A percentile compares a stretch with the other conserved stretches of the same genome.
Evolutionary conservation across 2,888 invertebrate species (phyloP).

Genomic region (Cryptocephalus primarius): DNA sequence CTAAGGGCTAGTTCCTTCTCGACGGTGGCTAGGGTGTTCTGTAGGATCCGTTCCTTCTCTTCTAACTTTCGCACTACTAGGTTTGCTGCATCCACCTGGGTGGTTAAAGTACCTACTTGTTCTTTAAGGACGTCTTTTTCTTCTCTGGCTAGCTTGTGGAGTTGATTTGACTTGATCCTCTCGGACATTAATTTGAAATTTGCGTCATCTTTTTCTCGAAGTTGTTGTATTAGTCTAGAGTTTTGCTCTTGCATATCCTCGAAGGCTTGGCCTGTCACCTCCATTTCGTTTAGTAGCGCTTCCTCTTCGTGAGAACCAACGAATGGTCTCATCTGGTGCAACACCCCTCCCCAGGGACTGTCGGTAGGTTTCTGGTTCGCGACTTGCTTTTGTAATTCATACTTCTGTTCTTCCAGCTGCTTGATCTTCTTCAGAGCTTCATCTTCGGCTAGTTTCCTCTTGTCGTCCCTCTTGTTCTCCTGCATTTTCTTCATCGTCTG

Average conservation of each 20-base stretch:
- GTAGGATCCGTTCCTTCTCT: conserved; percentile 89
- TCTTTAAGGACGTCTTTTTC: conserved; percentile 91
- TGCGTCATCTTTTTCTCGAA: conserved; percentile 94
- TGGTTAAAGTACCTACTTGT: conserved; percentile 42
- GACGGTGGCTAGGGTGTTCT: conserved; percentile 81
- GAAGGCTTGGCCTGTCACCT: conserved; percentile 97
- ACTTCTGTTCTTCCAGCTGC: conserved; percentile 86
- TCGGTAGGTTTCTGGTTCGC: conserved; percentile 70
- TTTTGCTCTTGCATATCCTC: conserved; percentile 99
- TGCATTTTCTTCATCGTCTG: conserved; percentile 79
- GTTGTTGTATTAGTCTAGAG: conserved; percentile 84
- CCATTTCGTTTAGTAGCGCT: conserved; percentile 95
- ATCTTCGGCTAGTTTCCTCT: conserved; percentile 86
- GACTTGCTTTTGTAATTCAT: conserved; percentile 83
- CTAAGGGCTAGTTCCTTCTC: conserved; percentile 89
- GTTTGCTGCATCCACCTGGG: conserved; percentile 81
- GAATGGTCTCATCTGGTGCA: conserved; percentile 53
- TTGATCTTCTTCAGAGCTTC: conserved; percentile 91
- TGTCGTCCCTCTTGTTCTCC: conserved; percentile 85
- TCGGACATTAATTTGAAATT: conserved; percentile 99
- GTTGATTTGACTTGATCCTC: conserved; percentile 87
- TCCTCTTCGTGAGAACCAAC: conserved; percentile 84
- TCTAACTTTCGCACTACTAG: conserved; percentile 87
- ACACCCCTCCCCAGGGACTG: conserved; percentile 16
- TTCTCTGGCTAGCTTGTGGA: conserved; percentile 86